Evolutionary conservation across 1,140 invertebrate species (phyloP), one percentile per base, ranked within the genome.

Genomic region (Drosophila pachea): DNA sequence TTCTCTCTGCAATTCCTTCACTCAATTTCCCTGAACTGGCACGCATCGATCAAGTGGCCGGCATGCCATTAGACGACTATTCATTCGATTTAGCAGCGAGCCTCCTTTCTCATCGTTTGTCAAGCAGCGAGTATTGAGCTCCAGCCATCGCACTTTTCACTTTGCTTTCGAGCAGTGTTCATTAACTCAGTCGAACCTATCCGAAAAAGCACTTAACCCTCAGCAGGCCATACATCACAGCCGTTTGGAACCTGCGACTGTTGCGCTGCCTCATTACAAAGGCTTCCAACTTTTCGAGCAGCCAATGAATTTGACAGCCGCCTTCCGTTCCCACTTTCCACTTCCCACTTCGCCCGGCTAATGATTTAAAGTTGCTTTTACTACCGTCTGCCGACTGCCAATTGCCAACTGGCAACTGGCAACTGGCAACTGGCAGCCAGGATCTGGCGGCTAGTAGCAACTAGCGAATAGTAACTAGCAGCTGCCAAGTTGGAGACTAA

Each of bases 351-450:
- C 47, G 52, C 52, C 64, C 47, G 52, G 49, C 67, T 78, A 82
- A 82, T 82, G 78, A 78, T 82, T 82, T 82, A 77, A 82, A 82
- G 78, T 79, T 62, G 65, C 76, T 75, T 50, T 61, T 43, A 72
- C 55, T 58, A 42, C 29, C 22, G 40, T 45, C 58, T 50, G n/a
- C 11, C 43, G 6, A 50, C 33, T 42, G 11, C 3, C 35, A 12
- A 38, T 7, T 22, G 7, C n/a, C 54, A 40, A 54, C 8, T 36
- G 4, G 31, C 48, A 14, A 33, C 4, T 33, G 2, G 0, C 32
- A 40, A 42, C 6, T 31, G 12, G 53, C 35, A 40, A 54, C 8
- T 35, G 4, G 31, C 48, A 14, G 12, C 4, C 12, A 4, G 0
- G n/a, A 40, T 31, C 6, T 31, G 12, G 53, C 36, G 31, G 22